Conservation (phyloP, 2,888 invertebrate species). For the Chouioia cunea region DNA sequence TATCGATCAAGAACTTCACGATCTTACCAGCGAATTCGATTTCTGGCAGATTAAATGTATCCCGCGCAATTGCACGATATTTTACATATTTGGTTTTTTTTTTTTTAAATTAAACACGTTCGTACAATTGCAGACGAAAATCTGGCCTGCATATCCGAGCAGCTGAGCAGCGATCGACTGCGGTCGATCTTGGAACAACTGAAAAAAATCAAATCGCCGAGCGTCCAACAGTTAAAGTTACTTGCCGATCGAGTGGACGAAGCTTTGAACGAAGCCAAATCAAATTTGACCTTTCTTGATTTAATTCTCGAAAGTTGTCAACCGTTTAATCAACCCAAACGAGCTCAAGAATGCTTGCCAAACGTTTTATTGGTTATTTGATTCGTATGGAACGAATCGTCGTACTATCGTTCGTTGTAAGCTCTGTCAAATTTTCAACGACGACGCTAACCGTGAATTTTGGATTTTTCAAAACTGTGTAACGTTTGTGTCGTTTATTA, state of each 20-base stretch:
- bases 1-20: slow-evolving; percentile 48
- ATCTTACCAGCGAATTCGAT: slow-evolving; percentile 63
- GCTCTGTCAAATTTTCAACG: slow-evolving; percentile 3
- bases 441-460: neutral
- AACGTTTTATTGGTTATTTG: slow-evolving; percentile 70
- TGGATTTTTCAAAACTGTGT: neutral
- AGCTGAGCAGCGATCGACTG: slow-evolving; percentile 59
- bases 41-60: slow-evolving; percentile 68
- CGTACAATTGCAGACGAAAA: slow-evolving; percentile 60
- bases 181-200: slow-evolving; percentile 59
- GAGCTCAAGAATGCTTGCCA: slow-evolving; percentile 68
- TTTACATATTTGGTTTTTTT: neutral
- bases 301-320: slow-evolving; percentile 69
- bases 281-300: slow-evolving; percentile 71
- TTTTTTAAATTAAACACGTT: slow-evolving; percentile 4
- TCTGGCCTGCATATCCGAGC: slow-evolving; percentile 60
- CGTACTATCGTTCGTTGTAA: slow-evolving; percentile 70
- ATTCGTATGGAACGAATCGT: slow-evolving; percentile 72
- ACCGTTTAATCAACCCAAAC: slow-evolving; percentile 66
- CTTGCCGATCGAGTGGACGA: slow-evolving; percentile 55
- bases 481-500: slow-evolving; percentile 15
- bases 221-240: slow-evolving; percentile 57
- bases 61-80: slow-evolving; percentile 44
- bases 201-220: slow-evolving; percentile 59
- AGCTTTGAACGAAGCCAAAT: slow-evolving; percentile 68